Evolutionary conservation across 2,113 vertebrate genomes (phyloP), one percentile per base, ranked within the genome.

Genomic region (Aegithalos caudatus): DNA sequence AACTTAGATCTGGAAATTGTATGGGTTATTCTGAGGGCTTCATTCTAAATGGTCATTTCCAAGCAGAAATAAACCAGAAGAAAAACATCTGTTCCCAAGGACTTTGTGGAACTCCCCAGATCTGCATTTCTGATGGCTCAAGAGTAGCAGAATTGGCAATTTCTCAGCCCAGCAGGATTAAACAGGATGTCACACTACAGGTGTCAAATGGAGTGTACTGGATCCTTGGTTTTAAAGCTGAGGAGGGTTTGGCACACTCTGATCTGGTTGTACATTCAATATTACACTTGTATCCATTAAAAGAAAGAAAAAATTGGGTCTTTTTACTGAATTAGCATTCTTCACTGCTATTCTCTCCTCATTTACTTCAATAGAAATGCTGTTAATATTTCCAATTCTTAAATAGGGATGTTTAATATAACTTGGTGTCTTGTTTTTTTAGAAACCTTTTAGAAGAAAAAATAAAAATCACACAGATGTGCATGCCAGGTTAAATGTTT

Each of bases 391-490:
- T 92, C 54, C 19, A 62, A 2, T 37, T 74, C 27, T 83, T 90
- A 91, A 92, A 96, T 66, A 54, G 12, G 64, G 42, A 31, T 85
- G 54, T 85, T 95, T 92, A 40, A 45, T 91, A n/a, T 79, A 77
- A 91, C 18, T 86, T 54, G 3, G 5, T 31, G 18, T 12, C 60
- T 38, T 23, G 5, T 1, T 13, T 35, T 35, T 77, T 83, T 27
- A 57, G 71, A 94, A 94, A 82, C 47, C 29, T 94, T 86, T 90
- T 64, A 90, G 77, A 76, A 94, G 25, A n/a, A n/a, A n/a, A n/a
- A n/a, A n/a, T n/a, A n/a, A n/a, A 22, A 44, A 86, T 58, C 79
- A 54, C 28, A 28, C 0, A 0, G 20, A 7, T 45, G 6, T 70
- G 35, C 11, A 24, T 91, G 24, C 45, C 66, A 74, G 18, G 12